Evolutionary conservation across 2,113 vertebrate genomes (phyloP).

Genomic region (Campylomormyrus numenius): DNA sequence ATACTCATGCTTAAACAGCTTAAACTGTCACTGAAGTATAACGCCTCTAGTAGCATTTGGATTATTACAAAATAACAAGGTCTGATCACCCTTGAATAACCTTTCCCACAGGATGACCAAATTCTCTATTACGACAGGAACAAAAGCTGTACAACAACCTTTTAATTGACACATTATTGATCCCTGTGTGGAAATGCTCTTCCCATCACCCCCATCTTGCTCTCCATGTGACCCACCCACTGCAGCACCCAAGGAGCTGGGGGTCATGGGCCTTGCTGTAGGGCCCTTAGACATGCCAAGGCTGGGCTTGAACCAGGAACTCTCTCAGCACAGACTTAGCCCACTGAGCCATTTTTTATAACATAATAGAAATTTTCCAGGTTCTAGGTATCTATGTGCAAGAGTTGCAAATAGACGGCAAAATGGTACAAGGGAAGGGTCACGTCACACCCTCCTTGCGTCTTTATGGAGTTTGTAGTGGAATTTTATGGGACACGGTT

Average conservation of each 20-base stretch:
- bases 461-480: neutral
- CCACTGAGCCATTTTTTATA: neutral
- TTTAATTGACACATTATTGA: neutral
- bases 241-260: no score
- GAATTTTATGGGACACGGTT: neutral
- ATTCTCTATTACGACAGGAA: neutral
- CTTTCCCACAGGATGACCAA: neutral
- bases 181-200: no score
- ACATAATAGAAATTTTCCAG: neutral
- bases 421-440: neutral
- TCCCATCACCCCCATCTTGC: no score
- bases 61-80: neutral
- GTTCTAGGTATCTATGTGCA: neutral
- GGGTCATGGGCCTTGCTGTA: no score
- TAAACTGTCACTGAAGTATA: neutral
- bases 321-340: no score
- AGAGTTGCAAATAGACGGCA: neutral
- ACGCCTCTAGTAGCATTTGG: neutral
- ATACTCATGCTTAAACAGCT: neutral
- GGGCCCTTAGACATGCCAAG: no score
- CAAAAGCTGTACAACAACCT: neutral
- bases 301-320: no score
- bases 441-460: neutral
- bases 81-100: neutral
- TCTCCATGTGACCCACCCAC: no score